Base-by-base conservation (phyloP, 2,113 vertebrate genomes). In the Sclerurus mexicanus region DNA sequence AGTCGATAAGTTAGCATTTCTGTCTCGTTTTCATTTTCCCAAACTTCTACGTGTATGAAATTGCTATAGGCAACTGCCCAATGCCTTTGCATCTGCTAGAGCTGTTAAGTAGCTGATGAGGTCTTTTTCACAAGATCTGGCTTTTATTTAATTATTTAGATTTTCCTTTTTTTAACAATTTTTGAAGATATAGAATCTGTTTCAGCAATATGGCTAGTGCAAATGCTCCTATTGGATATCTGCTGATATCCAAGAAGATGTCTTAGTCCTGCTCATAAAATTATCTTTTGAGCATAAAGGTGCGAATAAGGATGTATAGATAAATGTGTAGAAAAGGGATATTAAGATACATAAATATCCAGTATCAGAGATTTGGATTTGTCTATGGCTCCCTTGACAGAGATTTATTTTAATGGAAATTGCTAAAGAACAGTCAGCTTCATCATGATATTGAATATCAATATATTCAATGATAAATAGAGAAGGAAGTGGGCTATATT, bases 51-150 rank as follows among this genome's bases (percentile, higher is more conserved):
- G 14, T 60, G 60, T 82, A 85, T 86, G 66, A 96, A 96, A 96
- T 90, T 77, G 92, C 82, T 87, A 89, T 78, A 95, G 91, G 96
- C 91, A 97, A 91, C 80, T 95, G 95, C 85, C 95, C 91, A 94
- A 91, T 93, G 95, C 79, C 74, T 96, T 92, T 95, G 89, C 95
- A 96, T 96, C 91, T 94, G 92, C 69, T 92, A 91, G 85, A 92
- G 87, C 44, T 97, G 89, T 93, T 94, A 95, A 94, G 87, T 90
- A 95, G 89, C 79, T 97, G 95, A 95, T 93, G 78, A 96, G 89
- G 92, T 95, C 91, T 94, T 96, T 97, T 94, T 95, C 85, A 93
- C 88, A 95, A 93, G 78, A 92, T 95, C 91, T 96, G 93, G 72
- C 56, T 94, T 90, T 88, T 91, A 85, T 91, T 97, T 87, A 75